Conservation (phyloP, 2,113 vertebrate genomes). For the Alligator mississippiensis region DNA sequence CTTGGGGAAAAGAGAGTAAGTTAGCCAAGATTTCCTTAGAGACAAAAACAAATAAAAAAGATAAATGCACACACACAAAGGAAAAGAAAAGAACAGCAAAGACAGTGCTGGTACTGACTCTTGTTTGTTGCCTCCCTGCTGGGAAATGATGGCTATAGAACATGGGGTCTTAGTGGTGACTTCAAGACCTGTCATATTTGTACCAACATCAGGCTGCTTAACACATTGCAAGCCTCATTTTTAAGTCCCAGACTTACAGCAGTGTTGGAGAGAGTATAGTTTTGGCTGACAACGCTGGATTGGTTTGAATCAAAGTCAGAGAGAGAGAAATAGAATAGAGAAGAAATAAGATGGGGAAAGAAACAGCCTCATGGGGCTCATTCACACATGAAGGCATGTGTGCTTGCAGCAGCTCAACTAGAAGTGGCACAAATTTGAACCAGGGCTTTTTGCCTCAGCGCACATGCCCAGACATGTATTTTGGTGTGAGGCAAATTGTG, state of each 20-base stretch:
- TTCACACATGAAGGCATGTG: neutral
- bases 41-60: neutral
- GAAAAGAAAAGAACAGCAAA: neutral
- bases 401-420: neutral
- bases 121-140: neutral
- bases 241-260: neutral
- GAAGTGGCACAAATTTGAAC: neutral
- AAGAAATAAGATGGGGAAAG: neutral
- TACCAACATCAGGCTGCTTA: neutral
- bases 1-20: neutral
- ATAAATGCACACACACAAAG: rapidly evolving
- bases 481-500: too few species aligned
- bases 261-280: neutral
- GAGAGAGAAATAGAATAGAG: neutral
- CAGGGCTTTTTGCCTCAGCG: too few species aligned
- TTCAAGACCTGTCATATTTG: neutral
- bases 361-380: neutral
- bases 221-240: slow-evolving; percentile 1
- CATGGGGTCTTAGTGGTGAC: neutral
- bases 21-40: neutral
- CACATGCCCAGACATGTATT: too few species aligned
- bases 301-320: neutral
- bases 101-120: neutral
- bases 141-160: neutral
- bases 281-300: rapidly evolving